These are phyloP conservation scores for Acrocyrtus sp. DNA, from an alignment of 2,888 invertebrate genomes.

Conservation along the genomic window DNA sequence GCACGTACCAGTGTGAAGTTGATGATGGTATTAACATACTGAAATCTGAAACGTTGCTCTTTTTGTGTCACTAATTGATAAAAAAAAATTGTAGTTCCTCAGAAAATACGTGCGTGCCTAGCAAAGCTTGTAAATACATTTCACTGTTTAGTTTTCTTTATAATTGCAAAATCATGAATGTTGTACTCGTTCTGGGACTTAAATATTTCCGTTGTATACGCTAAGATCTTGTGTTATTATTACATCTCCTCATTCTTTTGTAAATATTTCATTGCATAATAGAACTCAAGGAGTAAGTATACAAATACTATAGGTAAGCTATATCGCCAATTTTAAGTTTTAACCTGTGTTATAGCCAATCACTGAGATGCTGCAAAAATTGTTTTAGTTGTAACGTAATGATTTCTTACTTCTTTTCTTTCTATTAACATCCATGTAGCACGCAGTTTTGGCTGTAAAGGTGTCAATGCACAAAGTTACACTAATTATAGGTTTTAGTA, in stretches of 20 bases:
- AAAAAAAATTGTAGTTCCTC: background rate
- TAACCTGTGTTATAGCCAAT: conserved; percentile 24
- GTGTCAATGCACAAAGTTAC: conserved; percentile 49
- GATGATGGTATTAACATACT: conserved; percentile 58
- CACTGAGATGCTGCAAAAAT: conserved; percentile 13
- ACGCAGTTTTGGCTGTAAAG: conserved; percentile 25
- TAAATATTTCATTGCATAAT: too few relatives aligned
- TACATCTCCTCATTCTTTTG: background rate
- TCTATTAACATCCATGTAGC: conserved; percentile 5
- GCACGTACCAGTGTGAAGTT: conserved; percentile 61
- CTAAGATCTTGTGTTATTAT: background rate
- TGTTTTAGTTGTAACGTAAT: background rate
- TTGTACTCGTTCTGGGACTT: too few relatives aligned
- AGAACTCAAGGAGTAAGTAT: too few relatives aligned
- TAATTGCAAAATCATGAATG: too few relatives aligned
- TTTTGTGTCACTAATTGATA: conserved; percentile 61
- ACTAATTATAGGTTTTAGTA: conserved; percentile 8
- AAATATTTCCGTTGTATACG: background rate
- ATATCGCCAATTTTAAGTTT: background rate
- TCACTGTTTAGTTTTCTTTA: too few relatives aligned
- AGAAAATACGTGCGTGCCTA: too few relatives aligned
- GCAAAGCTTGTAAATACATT: too few relatives aligned
- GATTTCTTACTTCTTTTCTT: background rate
- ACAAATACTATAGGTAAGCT: too few relatives aligned
- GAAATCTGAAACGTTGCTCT: conserved; percentile 61